These are phyloP conservation scores for Corella eumyota DNA, from an alignment of 23 tunicate species.

Conservation along the genomic window DNA sequence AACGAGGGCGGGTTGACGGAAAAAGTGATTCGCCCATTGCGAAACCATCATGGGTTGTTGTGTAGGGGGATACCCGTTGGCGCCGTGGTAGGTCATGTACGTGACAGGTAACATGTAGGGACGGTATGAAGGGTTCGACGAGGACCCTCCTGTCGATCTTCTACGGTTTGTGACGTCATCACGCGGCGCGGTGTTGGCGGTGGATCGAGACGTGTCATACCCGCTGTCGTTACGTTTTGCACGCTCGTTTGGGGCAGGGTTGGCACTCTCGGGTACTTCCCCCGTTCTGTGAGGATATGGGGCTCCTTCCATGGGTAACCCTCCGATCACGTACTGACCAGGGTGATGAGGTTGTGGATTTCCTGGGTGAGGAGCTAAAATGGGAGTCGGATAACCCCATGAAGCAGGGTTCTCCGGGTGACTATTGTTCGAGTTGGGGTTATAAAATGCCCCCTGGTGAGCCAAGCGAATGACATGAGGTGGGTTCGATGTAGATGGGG, in stretches of 20 bases:
- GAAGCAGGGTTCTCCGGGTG: too few species aligned
- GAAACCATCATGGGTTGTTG: slow-evolving; percentile 18
- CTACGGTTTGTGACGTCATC: slow-evolving; percentile 11
- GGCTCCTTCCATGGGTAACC: too few species aligned
- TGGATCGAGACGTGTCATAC: slow-evolving; percentile 4
- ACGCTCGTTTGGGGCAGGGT: not conserved
- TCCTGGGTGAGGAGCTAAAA: too few species aligned
- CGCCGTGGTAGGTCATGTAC: slow-evolving; percentile 35
- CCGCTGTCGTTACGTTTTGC: slow-evolving; percentile 7
- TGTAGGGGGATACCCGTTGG: not conserved
- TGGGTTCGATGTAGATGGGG: not conserved
- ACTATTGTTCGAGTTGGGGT: too few species aligned
- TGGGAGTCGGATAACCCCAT: too few species aligned
- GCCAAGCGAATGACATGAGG: not conserved
- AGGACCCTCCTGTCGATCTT: slow-evolving; percentile 2
- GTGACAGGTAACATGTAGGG: slow-evolving; percentile 38
- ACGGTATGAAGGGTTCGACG: slow-evolving; percentile 5
- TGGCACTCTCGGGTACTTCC: not conserved
- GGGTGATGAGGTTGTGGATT: too few species aligned
- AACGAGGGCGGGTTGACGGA: slow-evolving; percentile 20
- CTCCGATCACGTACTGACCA: too few species aligned
- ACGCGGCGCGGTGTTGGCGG: slow-evolving; percentile 3
- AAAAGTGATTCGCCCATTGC: slow-evolving; percentile 50
- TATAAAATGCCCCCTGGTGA: not conserved
- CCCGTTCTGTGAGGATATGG: not conserved